Conservation (phyloP, 2,113 vertebrate species). For the Phainopepla nitens region DNA sequence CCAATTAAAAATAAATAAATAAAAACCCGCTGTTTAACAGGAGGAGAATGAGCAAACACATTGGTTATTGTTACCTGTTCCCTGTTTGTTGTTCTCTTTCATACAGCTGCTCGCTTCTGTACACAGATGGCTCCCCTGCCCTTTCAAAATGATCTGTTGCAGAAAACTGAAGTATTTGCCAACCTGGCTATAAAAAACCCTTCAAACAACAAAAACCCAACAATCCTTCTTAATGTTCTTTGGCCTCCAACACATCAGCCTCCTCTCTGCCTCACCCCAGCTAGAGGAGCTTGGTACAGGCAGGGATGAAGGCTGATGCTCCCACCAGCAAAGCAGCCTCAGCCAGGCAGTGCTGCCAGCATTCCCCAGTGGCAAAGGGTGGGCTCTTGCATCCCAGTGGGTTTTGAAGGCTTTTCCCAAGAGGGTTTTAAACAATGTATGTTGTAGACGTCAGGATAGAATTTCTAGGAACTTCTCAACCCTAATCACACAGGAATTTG, state of each 20-base stretch:
- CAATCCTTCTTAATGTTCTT: neutral
- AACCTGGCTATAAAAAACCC: neutral
- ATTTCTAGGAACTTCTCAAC: neutral
- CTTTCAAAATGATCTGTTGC: neutral
- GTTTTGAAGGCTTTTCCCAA: neutral
- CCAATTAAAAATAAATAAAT: neutral
- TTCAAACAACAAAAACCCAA: neutral
- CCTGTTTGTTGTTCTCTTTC: constrained; percentile 31
- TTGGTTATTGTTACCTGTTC: constrained; percentile 59
- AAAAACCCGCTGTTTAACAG: neutral
- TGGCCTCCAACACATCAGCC: neutral
- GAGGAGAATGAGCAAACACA: neutral
- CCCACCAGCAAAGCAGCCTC: neutral
- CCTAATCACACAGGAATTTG: neutral
- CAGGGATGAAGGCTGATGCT: neutral
- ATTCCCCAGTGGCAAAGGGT: neutral
- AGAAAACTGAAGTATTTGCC: constrained; percentile 27
- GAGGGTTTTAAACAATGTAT: neutral
- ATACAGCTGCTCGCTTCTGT: constrained; percentile 44
- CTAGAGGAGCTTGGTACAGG: neutral
- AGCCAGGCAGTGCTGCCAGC: neutral
- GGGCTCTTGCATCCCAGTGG: neutral
- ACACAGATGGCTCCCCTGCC: constrained; percentile 51
- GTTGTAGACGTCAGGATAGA: neutral
- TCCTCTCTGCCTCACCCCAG: neutral